Evolutionary conservation across 2,888 invertebrate genomes (phyloP).

Genomic region (Xestoiulus laeticollis): DNA sequence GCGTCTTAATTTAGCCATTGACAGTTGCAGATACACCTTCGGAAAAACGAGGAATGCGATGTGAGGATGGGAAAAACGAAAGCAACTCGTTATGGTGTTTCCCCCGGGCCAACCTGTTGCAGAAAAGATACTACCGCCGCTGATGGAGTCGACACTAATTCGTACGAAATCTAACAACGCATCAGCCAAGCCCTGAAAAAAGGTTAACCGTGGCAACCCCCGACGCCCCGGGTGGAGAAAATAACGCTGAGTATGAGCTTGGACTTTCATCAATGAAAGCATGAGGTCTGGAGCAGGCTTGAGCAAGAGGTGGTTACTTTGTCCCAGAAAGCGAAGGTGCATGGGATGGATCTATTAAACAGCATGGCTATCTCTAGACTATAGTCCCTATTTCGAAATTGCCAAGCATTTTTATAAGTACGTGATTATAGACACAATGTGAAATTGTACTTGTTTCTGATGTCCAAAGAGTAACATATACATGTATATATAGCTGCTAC

Average conservation of each 20-base stretch:
- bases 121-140: not conserved
- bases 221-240: not conserved
- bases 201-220: not conserved
- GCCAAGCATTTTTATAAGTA: no score
- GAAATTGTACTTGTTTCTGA: no score
- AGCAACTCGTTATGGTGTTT: not conserved
- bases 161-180: slow-evolving; percentile 24
- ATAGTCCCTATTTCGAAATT: no score
- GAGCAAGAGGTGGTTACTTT: no score
- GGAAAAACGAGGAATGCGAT: not conserved
- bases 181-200: slow-evolving; percentile 28
- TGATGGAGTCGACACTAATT: slow-evolving; percentile 2
- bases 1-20: slow-evolving; percentile 38
- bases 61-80: not conserved
- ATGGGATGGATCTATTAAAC: no score
- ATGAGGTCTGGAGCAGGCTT: no score
- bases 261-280: not conserved
- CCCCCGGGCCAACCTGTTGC: not conserved
- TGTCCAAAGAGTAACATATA: no score
- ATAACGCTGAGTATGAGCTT: not conserved
- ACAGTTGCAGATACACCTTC: not conserved
- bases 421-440: no score
- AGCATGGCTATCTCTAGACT: no score
- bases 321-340: no score
- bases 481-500: no score